These are phyloP conservation scores for Varroa destructor DNA, from an alignment of 1,140 invertebrate genomes.

Conservation along the genomic window DNA sequence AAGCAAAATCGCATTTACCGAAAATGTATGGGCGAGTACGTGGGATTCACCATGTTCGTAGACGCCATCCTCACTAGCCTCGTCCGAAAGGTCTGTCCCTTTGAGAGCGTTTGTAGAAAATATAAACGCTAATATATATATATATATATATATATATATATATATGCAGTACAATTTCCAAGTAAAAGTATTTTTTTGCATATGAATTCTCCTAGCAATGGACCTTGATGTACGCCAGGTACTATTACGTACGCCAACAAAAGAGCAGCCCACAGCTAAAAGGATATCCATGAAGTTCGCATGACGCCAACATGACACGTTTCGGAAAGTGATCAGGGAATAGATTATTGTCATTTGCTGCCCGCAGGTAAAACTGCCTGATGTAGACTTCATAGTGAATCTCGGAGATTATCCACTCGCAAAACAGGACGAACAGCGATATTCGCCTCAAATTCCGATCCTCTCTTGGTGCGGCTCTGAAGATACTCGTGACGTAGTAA, in stretches of 20 bases:
- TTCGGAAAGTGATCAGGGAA: background rate
- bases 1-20: conserved; percentile 52
- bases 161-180: no score
- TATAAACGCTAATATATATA: no score
- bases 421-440: conserved; percentile 36
- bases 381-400: conserved; percentile 82
- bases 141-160: no score
- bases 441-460: conserved; percentile 53
- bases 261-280: no score
- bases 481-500: conserved; percentile 68
- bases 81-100: conserved; percentile 53
- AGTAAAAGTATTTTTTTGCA: no score
- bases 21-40: conserved; percentile 78
- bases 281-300: no score
- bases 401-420: conserved; percentile 85
- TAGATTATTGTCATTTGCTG: conserved; percentile 10
- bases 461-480: conserved; percentile 91
- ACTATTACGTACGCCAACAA: no score
- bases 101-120: no score
- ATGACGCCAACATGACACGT: no score
- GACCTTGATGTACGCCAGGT: no score
- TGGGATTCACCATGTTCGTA: conserved; percentile 91
- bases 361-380: conserved; percentile 51
- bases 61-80: conserved; percentile 74
- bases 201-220: no score